A percentile compares a stretch with the other conserved stretches of the same genome.
These are phyloP conservation scores for Lasius platythorax DNA, from an alignment of 2,888 invertebrate species.

Conservation along the genomic window DNA sequence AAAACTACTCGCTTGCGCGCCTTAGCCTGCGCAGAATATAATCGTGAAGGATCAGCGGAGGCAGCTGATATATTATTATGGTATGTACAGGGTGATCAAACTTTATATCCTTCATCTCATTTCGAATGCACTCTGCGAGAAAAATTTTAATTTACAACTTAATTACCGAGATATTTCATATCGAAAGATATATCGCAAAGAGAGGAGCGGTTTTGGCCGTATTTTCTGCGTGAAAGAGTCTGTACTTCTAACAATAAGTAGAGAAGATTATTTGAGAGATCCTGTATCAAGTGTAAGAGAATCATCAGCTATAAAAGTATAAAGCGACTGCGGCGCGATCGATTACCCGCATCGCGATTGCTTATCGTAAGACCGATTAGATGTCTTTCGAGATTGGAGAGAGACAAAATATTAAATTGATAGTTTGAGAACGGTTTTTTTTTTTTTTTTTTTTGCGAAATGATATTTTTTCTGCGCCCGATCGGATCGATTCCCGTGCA, in stretches of 20 bases:
- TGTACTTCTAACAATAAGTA: neutral
- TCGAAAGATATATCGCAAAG: neutral
- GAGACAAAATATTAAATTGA: conserved; percentile 47
- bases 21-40: conserved; percentile 34
- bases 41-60: conserved; percentile 39
- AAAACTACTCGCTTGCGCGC: conserved; percentile 37
- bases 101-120: conserved; percentile 11
- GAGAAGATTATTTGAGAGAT: neutral
- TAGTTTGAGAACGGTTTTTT: neutral
- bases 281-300: conserved; percentile 27
- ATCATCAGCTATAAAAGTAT: conserved; percentile 8
- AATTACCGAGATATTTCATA: neutral
- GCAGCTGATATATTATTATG: conserved; percentile 48
- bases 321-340: conserved; percentile 3
- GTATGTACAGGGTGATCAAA: conserved; percentile 37
- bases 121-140: neutral
- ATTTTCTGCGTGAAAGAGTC: neutral
- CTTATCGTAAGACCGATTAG: conserved; percentile 26
- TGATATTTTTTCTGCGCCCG: neutral
- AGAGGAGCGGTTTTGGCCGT: neutral
- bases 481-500: neutral
- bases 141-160: neutral
- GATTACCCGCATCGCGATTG: conserved; percentile 37
- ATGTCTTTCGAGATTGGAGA: conserved; percentile 24
- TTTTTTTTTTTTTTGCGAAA: neutral